Conservation (phyloP, 2,113 vertebrate species). For the Centropus bengalensis region DNA sequence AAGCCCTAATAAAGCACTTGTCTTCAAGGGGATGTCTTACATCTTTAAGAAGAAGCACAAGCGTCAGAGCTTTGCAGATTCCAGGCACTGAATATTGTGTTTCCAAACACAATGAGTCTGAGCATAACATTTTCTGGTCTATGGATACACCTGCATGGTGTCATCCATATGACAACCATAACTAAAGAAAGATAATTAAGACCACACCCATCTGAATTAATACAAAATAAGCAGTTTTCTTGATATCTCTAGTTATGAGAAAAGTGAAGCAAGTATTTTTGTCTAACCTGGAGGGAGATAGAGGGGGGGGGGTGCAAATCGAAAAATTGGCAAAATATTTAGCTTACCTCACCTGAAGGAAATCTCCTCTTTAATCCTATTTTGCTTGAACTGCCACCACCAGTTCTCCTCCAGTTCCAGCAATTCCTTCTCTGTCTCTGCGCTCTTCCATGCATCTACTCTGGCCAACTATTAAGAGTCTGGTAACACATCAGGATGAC, state of each 20-base stretch:
- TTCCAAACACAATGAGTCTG: not conserved
- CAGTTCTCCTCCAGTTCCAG: not conserved
- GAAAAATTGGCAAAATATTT: not conserved
- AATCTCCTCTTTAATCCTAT: conserved; percentile 1
- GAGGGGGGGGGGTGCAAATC: too few species aligned
- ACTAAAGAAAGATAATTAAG: conserved; percentile 30
- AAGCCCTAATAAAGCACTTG: not conserved
- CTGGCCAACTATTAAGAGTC: not conserved
- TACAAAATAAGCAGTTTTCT: conserved; percentile 32
- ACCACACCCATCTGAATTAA: not conserved
- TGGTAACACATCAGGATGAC: not conserved
- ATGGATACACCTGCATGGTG: not conserved
- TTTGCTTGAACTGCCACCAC: not conserved
- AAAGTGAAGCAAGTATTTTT: not conserved
- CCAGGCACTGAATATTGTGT: not conserved
- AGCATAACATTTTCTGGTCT: not conserved
- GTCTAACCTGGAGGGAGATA: not conserved
- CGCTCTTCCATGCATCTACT: not conserved
- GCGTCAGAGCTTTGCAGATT: not conserved
- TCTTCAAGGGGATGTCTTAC: not conserved
- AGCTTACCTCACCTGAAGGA: conserved; percentile 21
- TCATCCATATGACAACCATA: not conserved
- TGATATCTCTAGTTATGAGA: conserved; percentile 4
- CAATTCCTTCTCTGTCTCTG: not conserved
- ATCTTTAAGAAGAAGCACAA: not conserved